Evolutionary conservation across 2,113 vertebrate species (phyloP).

Genomic region (Pantherophis guttatus): DNA sequence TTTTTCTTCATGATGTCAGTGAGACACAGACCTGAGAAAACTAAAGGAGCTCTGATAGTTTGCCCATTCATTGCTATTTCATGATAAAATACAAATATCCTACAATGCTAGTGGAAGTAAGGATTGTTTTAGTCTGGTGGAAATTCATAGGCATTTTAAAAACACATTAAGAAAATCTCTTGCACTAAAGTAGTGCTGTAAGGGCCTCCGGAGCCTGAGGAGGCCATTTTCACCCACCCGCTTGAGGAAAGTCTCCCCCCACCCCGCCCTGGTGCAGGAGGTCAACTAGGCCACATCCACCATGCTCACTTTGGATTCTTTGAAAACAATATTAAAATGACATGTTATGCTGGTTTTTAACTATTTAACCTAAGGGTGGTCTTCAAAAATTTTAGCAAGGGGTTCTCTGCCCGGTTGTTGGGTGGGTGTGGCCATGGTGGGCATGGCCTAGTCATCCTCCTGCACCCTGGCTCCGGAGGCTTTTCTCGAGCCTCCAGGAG

Average conservation of each 20-base stretch:
- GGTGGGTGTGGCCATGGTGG: too few species aligned
- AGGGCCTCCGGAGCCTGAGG: too few species aligned
- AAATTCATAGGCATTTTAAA: background rate
- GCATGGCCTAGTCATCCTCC: too few species aligned
- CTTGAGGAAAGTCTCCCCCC: too few species aligned
- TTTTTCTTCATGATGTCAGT: background rate
- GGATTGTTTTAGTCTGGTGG: background rate
- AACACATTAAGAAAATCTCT: background rate
- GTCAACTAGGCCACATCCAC: too few species aligned
- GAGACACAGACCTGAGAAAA: background rate
- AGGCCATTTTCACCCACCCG: too few species aligned
- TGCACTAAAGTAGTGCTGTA: too few species aligned
- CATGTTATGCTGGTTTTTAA: background rate
- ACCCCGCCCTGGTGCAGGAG: too few species aligned
- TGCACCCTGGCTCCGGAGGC: too few species aligned
- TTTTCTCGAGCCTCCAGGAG: too few species aligned
- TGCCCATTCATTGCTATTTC: background rate
- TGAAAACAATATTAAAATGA: rapidly evolving
- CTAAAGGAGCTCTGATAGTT: background rate
- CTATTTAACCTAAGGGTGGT: background rate
- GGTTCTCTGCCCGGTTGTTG: too few species aligned
- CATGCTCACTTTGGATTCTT: background rate
- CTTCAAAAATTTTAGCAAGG: too few species aligned
- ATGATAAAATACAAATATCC: background rate
- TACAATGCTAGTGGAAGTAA: background rate